Percentiles rank a stretch among this genome's conserved stretches.
Conservation (phyloP, 2,797 vertebrate species). For the Antennarius maculatus region DNA sequence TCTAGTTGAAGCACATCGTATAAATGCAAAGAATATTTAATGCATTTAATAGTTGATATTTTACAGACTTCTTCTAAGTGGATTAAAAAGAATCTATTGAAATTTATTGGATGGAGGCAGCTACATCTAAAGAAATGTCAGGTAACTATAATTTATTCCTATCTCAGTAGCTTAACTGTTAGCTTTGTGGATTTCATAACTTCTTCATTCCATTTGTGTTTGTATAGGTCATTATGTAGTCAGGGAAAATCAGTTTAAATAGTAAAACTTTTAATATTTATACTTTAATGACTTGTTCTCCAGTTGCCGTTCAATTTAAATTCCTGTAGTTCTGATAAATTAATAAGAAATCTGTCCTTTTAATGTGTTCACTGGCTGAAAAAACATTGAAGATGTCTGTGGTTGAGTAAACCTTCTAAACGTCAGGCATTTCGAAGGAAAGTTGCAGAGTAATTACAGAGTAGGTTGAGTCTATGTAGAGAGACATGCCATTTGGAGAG, state of each 20-base stretch:
- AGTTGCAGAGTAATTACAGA: constrained; percentile 77
- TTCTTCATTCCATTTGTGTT: constrained; percentile 1
- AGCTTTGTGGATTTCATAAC: background rate
- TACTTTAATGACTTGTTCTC: background rate
- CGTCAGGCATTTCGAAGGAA: constrained; percentile 63
- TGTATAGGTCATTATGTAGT: background rate
- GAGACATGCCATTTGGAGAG: constrained; percentile 76
- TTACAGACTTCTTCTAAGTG: constrained; percentile 25
- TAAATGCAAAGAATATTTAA: background rate
- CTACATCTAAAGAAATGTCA: constrained; percentile 56
- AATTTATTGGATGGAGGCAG: constrained; percentile 56
- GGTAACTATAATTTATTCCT: constrained; percentile 58
- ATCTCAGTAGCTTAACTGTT: background rate
- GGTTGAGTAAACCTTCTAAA: constrained; percentile 62
- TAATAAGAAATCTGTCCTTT: constrained; percentile 14
- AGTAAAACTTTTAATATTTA: background rate
- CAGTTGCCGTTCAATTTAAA: background rate
- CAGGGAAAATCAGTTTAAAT: background rate
- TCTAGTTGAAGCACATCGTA: constrained; percentile 11
- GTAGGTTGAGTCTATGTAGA: constrained; percentile 63
- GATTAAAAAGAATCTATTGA: constrained; percentile 31
- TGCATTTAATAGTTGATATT: constrained; percentile 10
- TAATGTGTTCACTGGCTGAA: constrained; percentile 47
- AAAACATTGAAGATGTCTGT: constrained; percentile 59
- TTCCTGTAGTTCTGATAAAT: background rate